These are phyloP conservation scores for Sorex maritimensis DNA, from an alignment of 2,797 vertebrate genomes.

Conservation along the genomic window DNA sequence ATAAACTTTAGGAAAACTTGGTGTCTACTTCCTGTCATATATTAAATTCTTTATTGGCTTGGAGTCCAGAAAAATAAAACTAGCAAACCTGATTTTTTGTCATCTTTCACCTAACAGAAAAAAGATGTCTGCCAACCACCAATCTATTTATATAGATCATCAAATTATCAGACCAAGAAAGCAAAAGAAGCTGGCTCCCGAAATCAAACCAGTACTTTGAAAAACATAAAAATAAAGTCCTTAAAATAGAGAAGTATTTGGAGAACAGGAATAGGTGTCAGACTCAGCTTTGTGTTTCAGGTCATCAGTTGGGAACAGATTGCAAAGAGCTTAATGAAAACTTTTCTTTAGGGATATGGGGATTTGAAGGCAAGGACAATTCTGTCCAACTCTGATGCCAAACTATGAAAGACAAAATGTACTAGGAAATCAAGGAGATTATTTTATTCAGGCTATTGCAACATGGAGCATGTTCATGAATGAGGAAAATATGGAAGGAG, in stretches of 20 bases:
- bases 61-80: background rate
- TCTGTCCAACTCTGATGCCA: background rate
- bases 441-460: constrained; percentile 20
- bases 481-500: constrained; percentile 15
- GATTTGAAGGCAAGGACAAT: constrained; percentile 26
- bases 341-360: background rate
- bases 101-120: constrained; percentile 6
- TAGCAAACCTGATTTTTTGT: constrained; percentile 9
- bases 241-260: background rate
- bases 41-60: constrained; percentile 48
- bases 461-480: background rate
- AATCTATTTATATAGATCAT: constrained; percentile 11
- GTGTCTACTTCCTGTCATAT: background rate
- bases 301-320: background rate
- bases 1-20: background rate
- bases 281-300: background rate
- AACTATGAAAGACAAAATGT: constrained; percentile 24
- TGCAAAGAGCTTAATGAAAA: background rate
- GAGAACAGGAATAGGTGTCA: background rate
- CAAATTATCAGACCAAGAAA: background rate
- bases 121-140: background rate
- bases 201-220: constrained; percentile 17
- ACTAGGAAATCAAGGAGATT: background rate
- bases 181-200: background rate
- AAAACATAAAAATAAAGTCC: constrained; percentile 4